These are phyloP conservation scores for Goniozus legneri DNA, from an alignment of 1,140 invertebrate species.

Conservation along the genomic window DNA sequence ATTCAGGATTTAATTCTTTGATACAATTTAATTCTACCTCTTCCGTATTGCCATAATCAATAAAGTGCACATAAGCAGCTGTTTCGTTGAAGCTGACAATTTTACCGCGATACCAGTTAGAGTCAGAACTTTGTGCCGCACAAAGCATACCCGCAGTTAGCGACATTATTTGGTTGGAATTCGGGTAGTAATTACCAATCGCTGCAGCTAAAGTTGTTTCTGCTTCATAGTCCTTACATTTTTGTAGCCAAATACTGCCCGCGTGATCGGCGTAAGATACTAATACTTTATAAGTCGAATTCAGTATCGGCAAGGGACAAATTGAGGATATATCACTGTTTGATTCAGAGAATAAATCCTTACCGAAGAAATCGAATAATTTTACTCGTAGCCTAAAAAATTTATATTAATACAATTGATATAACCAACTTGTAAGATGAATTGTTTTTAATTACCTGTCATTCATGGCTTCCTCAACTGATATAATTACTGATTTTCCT, in stretches of 20 bases:
- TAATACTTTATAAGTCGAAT: slow-evolving; percentile 52
- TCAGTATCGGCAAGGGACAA: slow-evolving; percentile 57
- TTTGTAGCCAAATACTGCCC: slow-evolving; percentile 62
- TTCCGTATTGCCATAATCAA: slow-evolving; percentile 58
- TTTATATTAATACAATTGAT: slow-evolving; percentile 4
- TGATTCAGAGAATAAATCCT: slow-evolving; percentile 43
- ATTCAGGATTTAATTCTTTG: slow-evolving; percentile 52
- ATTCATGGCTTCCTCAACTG: slow-evolving; percentile 57
- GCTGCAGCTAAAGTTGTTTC: slow-evolving; percentile 52
- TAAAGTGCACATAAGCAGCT: slow-evolving; percentile 38
- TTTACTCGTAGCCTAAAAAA: slow-evolving; percentile 56
- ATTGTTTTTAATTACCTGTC: slow-evolving; percentile 55
- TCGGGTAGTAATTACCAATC: slow-evolving; percentile 59
- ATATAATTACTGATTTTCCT: slow-evolving; percentile 51
- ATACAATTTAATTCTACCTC: slow-evolving; percentile 27
- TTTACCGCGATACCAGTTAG: slow-evolving; percentile 56
- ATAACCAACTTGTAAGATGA: not conserved
- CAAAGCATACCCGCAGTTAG: slow-evolving; percentile 56
- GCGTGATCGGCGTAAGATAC: slow-evolving; percentile 52
- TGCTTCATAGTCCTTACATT: slow-evolving; percentile 40
- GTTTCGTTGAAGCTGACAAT: slow-evolving; percentile 19
- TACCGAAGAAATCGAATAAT: slow-evolving; percentile 57
- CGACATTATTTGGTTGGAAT: slow-evolving; percentile 34
- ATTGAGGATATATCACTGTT: slow-evolving; percentile 54
- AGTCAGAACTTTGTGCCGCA: slow-evolving; percentile 59